A percentile compares a stretch with the other conserved stretches of the same genome.
Conservation (phyloP, 1,140 invertebrate genomes). For the Temnothorax longispinosus region DNA sequence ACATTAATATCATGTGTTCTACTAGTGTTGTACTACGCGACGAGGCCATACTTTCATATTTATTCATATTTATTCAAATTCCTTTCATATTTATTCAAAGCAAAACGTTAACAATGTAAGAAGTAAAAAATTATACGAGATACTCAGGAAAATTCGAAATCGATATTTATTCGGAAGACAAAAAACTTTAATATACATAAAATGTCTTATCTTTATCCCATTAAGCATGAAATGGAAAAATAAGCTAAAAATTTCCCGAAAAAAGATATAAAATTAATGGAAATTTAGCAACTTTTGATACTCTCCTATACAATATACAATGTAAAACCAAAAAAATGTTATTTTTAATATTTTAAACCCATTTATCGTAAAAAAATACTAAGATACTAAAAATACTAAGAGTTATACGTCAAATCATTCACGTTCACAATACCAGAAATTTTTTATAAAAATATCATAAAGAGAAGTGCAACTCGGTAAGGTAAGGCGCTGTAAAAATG, state of each 20-base stretch:
- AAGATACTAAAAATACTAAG: neutral
- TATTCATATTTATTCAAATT: neutral
- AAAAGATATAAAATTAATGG: neutral
- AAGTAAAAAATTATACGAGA: neutral
- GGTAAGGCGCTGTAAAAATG: neutral
- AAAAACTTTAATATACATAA: neutral
- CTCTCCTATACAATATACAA: neutral
- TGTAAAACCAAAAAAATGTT: neutral
- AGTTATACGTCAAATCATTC: neutral
- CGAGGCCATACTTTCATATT: neutral
- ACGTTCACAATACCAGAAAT: neutral
- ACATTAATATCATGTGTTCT: neutral
- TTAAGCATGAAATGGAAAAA: neutral
- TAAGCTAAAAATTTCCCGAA: neutral
- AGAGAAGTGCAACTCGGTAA: neutral
- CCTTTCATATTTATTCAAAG: neutral
- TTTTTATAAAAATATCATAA: neutral
- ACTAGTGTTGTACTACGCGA: neutral
- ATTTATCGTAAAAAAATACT: neutral
- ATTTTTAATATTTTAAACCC: neutral
- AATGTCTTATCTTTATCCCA: neutral
- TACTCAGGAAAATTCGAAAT: neutral
- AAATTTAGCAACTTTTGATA: neutral
- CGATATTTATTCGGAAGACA: neutral
- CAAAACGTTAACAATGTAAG: neutral